Base-by-base conservation (phyloP, 2,888 invertebrate species). In the Dendrolimus houi region DNA sequence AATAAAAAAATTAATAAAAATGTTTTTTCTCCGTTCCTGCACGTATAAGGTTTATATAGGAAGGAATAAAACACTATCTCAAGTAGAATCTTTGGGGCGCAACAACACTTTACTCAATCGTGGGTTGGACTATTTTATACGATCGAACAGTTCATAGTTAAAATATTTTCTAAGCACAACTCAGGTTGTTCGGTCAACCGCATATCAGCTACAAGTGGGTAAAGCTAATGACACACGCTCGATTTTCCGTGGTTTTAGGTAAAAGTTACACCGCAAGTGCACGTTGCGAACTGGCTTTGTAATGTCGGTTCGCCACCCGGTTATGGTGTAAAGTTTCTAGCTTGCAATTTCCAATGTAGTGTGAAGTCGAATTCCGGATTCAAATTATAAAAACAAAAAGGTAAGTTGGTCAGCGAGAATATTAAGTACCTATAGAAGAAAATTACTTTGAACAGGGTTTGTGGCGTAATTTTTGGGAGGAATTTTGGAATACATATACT, bases 191-290 rank as follows among this genome's bases (percentile, higher is more conserved):
- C 64, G 66, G 66, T 62, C 68, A 78, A 85, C 85, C 82, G 74
- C 85, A 83, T 76, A 77, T 85, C 83, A 82, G 61, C 64, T 66
- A 68, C 74, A 71, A 75, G 75, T 74, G 71, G 64, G 64, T 81
- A 79, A 83, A 80, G 80, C 72, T 70, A 72, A 66, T 74, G 83
- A 79, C 83, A 78, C 72, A 77, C 70, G 71, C 69, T 73, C 69
- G 66, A 72, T 76, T 78, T 76, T 70, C 71, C 70, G 75, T 67
- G 75, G 77, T 74, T 74, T 67, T 64, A 65, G 70, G 80, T 77
- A 80, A 81, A 83, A 84, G 77, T 78, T 60, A 60, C 62, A 82
- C 85, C 82, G 67, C 79, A 79, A 71, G 62, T 62, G 62, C 62
- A 60, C 60, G 64, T 65, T 65, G 68, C 70, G 69, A 72, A 77